Conservation (phyloP, 2,797 vertebrate genomes). For the Momotus momota region DNA sequence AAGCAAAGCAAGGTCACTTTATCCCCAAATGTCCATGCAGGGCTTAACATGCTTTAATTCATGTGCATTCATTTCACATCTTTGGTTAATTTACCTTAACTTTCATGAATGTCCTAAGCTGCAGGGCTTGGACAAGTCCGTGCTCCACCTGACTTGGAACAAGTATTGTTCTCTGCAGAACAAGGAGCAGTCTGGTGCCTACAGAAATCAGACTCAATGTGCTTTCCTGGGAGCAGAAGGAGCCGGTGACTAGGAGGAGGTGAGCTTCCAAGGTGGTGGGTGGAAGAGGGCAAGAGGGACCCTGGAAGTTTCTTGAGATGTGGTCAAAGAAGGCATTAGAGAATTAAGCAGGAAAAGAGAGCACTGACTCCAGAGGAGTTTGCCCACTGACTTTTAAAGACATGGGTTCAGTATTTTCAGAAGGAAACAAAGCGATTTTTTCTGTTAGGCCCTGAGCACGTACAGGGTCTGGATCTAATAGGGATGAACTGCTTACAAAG, state of each 20-base stretch:
- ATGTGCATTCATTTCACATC: background rate
- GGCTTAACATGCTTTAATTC: background rate
- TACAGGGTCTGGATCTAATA: background rate
- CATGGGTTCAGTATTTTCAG: background rate
- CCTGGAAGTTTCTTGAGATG: background rate
- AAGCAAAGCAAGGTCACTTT: slow-evolving; percentile 4
- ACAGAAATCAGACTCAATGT: background rate
- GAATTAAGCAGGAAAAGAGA: background rate
- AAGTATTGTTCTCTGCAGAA: background rate
- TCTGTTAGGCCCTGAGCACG: background rate
- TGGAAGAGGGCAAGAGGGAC: background rate
- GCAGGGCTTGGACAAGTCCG: background rate
- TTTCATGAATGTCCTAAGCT: background rate
- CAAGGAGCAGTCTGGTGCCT: background rate
- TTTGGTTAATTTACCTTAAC: slow-evolving; percentile 12
- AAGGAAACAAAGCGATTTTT: background rate
- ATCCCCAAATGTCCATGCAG: background rate
- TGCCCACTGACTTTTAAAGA: background rate
- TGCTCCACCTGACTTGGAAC: background rate
- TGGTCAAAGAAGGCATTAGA: background rate
- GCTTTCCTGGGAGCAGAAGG: background rate
- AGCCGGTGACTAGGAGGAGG: background rate
- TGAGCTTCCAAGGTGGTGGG: background rate
- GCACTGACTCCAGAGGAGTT: background rate
- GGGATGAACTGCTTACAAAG: background rate